Percentiles rank a stretch among this genome's conserved stretches.
Conservation (phyloP, 2,888 invertebrate genomes). For the Pterostichus madidus region DNA sequence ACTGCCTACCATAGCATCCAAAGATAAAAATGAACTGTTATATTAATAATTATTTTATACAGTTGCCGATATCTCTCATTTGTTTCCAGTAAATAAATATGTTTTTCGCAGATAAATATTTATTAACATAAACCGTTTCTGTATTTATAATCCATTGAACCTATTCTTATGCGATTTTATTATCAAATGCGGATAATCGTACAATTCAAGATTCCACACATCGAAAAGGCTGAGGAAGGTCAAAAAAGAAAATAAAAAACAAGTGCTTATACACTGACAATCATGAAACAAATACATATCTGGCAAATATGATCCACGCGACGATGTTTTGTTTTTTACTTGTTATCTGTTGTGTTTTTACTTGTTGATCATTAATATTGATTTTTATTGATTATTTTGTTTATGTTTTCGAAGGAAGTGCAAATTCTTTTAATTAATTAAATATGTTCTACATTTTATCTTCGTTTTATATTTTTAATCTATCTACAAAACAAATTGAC, state of each 20-base stretch:
- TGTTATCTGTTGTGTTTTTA: slow-evolving; percentile 12
- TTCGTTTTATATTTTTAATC: not conserved
- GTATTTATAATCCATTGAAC: slow-evolving; percentile 30
- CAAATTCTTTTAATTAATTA: not conserved
- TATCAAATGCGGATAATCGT: slow-evolving; percentile 16
- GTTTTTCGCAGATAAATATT: slow-evolving; percentile 48
- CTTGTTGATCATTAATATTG: slow-evolving; percentile 12
- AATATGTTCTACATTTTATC: slow-evolving; percentile 5
- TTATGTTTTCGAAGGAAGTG: not conserved
- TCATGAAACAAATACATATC: not conserved
- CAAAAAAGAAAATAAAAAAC: not conserved
- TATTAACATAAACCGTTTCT: slow-evolving; percentile 13
- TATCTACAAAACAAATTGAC: not conserved
- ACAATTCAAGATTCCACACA: slow-evolving; percentile 5
- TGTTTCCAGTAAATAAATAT: slow-evolving; percentile 38
- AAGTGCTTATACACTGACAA: not conserved
- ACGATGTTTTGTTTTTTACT: slow-evolving; percentile 7
- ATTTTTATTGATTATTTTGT: not conserved
- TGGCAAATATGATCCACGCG: slow-evolving; percentile 23
- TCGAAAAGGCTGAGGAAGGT: slow-evolving; percentile 12
- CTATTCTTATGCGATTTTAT: not conserved
- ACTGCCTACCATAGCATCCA: not conserved
- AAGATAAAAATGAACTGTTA: not conserved
- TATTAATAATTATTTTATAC: not conserved
- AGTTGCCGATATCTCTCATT: slow-evolving; percentile 1